Base-by-base conservation (phyloP, 2,888 invertebrate species). In the Archips crataeganus region DNA sequence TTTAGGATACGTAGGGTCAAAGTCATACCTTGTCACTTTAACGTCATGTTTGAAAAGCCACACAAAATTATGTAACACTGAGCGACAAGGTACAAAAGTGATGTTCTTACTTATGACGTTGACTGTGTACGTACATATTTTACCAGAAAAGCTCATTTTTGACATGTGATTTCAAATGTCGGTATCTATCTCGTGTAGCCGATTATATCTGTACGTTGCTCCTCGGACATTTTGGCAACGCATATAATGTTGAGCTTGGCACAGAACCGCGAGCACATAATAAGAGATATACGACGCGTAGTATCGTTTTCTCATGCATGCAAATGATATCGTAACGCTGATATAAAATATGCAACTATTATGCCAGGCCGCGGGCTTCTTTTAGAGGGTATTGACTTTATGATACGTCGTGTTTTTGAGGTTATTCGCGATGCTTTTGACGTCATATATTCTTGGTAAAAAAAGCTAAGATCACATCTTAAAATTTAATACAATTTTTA, bases 261-360 rank as follows among this genome's bases (percentile, higher is more conserved):
- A 73, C 67, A 62, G 54, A 62, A 68, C 59, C 71, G 72, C 54
- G 67, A 45, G 61, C 39, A 47, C 62, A 72, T 72, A 68, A 60
- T 72, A 72, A 67, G 62, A 72, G 67, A 72, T 72, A 72, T 72
- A 72, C 67, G 67, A 61, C 62, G 62, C 11, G 13, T 11, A 49
- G 57, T 68, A 73, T 68, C 73, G 73, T 69, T 73, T 69, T 69
- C 73, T 69, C 73, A 73, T 73, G 73, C 73, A 73, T 73, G 73
- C 69, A 73, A 73, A 73, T 73, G 64, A 69, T 49, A 47, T 49
- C 68, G 73, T 69, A 60, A 51, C 42, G 69, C 54, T 68, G n/a
- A 63, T 63, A 72, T 73, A 73, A 73, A 73, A 73, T 69, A 69
- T 73, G 69, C 73, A 73, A 73, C 63, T 63, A 73, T 73, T 73